phyloP scores from a whole-genome alignment of 2,888 invertebrate species.

The Eubasilissa splendida region DNA sequence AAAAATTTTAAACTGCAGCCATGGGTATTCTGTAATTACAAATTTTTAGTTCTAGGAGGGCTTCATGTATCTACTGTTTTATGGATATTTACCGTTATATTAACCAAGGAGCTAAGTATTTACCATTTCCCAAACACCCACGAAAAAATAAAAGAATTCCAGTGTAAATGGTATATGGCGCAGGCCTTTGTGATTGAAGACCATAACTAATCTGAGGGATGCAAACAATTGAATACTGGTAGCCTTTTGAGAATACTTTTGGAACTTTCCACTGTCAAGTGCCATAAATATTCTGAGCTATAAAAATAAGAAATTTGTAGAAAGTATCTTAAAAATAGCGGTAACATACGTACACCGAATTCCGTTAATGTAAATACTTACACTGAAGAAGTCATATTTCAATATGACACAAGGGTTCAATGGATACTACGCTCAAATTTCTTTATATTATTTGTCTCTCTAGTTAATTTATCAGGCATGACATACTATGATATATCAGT shows the following conservation, averaged over 20 bases:
- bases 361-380: constrained; percentile 20
- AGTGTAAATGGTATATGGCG: constrained; percentile 18
- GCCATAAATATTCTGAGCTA: constrained; percentile 28
- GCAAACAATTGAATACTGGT: constrained; percentile 29
- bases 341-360: constrained; percentile 20
- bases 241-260: constrained; percentile 14
- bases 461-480: too few species aligned
- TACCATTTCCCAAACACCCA: constrained; percentile 18
- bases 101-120: not conserved
- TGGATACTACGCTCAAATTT: too few species aligned
- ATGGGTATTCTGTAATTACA: too few species aligned
- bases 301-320: constrained; percentile 16
- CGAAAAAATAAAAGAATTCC: constrained; percentile 14
- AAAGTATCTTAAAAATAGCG: constrained; percentile 8
- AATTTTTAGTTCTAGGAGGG: too few species aligned
- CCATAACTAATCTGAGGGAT: constrained; percentile 34
- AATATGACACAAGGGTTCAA: too few species aligned
- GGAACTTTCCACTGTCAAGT: constrained; percentile 13
- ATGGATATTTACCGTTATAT: not conserved
- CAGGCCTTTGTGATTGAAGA: not conserved
- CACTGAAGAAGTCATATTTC: too few species aligned
- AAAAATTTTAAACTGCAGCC: too few species aligned
- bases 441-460: too few species aligned
- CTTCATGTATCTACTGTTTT: too few species aligned
- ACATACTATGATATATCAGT: too few species aligned